These are phyloP conservation scores for Drymodes brunneopygia DNA, from an alignment of 2,113 vertebrate genomes.

Conservation along the genomic window DNA sequence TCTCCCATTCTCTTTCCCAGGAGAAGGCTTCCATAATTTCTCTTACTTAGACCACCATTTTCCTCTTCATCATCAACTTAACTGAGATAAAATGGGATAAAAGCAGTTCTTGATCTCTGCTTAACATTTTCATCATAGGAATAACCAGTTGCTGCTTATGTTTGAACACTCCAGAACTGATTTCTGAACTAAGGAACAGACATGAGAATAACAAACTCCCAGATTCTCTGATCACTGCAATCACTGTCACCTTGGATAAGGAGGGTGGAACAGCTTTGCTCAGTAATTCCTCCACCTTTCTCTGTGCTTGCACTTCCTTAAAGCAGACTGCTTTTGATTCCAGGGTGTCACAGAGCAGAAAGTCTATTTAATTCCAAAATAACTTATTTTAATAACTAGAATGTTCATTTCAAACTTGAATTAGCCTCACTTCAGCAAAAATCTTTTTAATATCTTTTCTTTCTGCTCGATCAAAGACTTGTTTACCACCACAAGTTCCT, in stretches of 20 bases:
- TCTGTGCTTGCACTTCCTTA: background rate
- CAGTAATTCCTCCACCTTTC: background rate
- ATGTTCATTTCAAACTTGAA: slow-evolving; percentile 10
- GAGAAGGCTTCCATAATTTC: background rate
- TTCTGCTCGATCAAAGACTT: slow-evolving; percentile 3
- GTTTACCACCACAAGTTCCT: slow-evolving; percentile 27
- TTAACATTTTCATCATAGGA: background rate
- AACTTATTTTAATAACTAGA: background rate
- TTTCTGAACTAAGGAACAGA: background rate
- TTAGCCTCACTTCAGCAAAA: slow-evolving; percentile 28
- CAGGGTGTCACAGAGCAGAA: background rate
- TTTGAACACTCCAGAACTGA: background rate
- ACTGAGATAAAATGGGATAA: background rate
- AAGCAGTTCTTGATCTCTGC: background rate
- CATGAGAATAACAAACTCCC: background rate
- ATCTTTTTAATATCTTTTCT: slow-evolving; percentile 4
- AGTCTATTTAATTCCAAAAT: background rate
- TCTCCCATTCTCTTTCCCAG: background rate
- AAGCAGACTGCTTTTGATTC: background rate
- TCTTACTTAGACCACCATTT: background rate
- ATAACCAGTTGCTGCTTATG: background rate
- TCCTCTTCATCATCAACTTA: background rate
- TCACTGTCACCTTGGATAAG: background rate
- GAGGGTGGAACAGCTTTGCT: background rate
- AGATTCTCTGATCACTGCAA: background rate